Evolutionary conservation across 2,113 vertebrate species (phyloP).

Genomic region (Heteronetta atricapilla): DNA sequence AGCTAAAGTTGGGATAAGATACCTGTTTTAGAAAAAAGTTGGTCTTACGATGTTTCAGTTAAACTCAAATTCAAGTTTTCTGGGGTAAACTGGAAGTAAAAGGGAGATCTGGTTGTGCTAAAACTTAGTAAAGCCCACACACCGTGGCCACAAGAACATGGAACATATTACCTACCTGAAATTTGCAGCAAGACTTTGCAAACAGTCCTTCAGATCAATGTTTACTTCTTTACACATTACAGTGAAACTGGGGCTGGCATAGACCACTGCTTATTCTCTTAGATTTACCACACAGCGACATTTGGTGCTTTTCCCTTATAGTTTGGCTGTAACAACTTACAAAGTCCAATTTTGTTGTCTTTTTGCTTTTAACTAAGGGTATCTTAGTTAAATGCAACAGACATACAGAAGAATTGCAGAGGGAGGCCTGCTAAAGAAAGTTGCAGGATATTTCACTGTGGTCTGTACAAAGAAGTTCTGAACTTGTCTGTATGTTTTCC

Average conservation of each 20-base stretch:
- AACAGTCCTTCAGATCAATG: not conserved
- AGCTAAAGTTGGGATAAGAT: not conserved
- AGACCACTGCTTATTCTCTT: not conserved
- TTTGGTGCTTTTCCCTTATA: accelerated
- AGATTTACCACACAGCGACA: not conserved
- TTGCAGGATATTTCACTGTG: not conserved
- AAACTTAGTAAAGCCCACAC: not conserved
- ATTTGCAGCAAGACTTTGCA: not conserved
- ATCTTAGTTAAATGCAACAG: not conserved
- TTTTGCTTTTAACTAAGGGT: not conserved
- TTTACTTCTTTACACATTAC: not conserved
- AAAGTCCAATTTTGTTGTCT: not conserved
- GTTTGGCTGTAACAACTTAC: not conserved
- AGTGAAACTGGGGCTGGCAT: not conserved
- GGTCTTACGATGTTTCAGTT: not conserved
- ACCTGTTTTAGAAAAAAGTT: not conserved
- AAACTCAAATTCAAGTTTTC: not conserved
- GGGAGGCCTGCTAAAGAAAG: not conserved
- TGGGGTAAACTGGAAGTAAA: not conserved
- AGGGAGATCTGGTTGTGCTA: not conserved
- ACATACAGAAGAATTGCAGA: not conserved
- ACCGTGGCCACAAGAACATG: not conserved
- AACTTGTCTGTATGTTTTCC: not conserved
- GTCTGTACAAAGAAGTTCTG: not conserved
- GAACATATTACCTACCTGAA: not conserved